These are phyloP conservation scores for Agriotes lineatus DNA, from an alignment of 2,888 invertebrate species.

Conservation along the genomic window DNA sequence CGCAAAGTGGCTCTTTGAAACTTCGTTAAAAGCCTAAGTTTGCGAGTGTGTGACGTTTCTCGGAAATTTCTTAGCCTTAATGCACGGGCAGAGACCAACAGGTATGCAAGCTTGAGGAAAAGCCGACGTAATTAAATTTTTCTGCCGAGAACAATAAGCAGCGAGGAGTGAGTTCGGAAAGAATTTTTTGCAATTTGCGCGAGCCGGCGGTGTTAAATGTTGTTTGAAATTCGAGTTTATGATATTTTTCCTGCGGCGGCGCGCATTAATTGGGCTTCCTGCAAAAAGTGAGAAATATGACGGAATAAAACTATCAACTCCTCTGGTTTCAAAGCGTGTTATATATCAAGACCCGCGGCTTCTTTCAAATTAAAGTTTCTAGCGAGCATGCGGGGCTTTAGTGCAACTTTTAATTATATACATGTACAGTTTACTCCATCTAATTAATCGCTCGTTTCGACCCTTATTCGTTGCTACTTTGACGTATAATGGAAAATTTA, in stretches of 20 bases:
- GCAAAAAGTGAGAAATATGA: slow-evolving; percentile 19
- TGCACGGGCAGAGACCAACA: slow-evolving; percentile 15
- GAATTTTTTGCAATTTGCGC: slow-evolving; percentile 19
- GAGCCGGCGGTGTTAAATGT: slow-evolving; percentile 16
- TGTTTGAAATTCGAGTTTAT: slow-evolving; percentile 19
- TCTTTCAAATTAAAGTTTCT: slow-evolving; percentile 35
- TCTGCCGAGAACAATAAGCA: slow-evolving; percentile 21
- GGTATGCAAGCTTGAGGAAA: slow-evolving; percentile 18
- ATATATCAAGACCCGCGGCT: slow-evolving; percentile 16
- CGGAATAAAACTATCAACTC: slow-evolving; percentile 30
- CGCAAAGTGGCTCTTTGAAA: slow-evolving; percentile 9
- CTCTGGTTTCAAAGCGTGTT: slow-evolving; percentile 24
- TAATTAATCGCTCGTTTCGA: slow-evolving; percentile 44
- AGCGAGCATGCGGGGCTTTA: slow-evolving; percentile 19
- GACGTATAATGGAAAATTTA: slow-evolving; percentile 49
- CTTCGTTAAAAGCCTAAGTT: slow-evolving; percentile 14
- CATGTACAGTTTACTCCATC: slow-evolving; percentile 33
- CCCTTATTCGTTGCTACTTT: slow-evolving; percentile 37
- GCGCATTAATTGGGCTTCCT: slow-evolving; percentile 20
- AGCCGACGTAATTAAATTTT: slow-evolving; percentile 23
- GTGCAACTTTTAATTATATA: slow-evolving; percentile 38
- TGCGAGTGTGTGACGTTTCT: neutral
- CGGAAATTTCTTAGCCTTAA: slow-evolving; percentile 14
- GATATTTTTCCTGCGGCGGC: slow-evolving; percentile 9
- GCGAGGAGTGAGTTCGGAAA: slow-evolving; percentile 8